Evolutionary conservation across 1,140 invertebrate genomes (phyloP), one percentile per base, ranked within the genome.

Genomic region (Ruditapes philippinarum): DNA sequence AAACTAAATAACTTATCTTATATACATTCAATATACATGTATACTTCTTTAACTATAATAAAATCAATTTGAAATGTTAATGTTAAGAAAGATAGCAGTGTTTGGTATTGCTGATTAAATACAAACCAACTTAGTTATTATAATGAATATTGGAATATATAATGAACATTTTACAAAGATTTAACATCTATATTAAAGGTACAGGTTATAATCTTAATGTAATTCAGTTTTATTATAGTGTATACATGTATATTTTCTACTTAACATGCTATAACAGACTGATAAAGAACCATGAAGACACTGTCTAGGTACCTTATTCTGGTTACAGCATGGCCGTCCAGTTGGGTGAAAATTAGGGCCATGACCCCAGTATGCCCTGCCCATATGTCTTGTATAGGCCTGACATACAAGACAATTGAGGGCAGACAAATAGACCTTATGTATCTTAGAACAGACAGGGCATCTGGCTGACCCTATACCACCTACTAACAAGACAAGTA

Each of bases 311-410:
- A 83, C 80, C 80, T 83, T 45, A 14, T 38, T 54, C 5, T 25
- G 49, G 80, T 83, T 40, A 51, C 80, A 65, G 45, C 80, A 83
- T 5, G 80, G 80, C 3, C 51, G 49, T n/a, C 86, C 86, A 4
- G 86, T 57, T 19, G 90, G 90, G 57, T 91, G 90, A 38, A 87
- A 83, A 40, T 87, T 45, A 22, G 74, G 42, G 11, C 42, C 38
- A 70, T 92, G 91, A 54, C 90, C 91, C 88, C 88, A 90, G 51
- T 92, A 92, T 7, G 65, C 51, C 60, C 74, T 54, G 25, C 91
- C 91, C 19, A 78, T 73, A 70, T 89, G 73, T 25, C 80, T 40
- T 42, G 51, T 73, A 68, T 92, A 92, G n/a, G 62, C 81, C 65
- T 87, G 33, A 78, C 91, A 92, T 22, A 92, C 80, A 3, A 79